These are phyloP conservation scores for Syrphus vitripennis DNA, from an alignment of 2,888 invertebrate genomes.

Conservation along the genomic window DNA sequence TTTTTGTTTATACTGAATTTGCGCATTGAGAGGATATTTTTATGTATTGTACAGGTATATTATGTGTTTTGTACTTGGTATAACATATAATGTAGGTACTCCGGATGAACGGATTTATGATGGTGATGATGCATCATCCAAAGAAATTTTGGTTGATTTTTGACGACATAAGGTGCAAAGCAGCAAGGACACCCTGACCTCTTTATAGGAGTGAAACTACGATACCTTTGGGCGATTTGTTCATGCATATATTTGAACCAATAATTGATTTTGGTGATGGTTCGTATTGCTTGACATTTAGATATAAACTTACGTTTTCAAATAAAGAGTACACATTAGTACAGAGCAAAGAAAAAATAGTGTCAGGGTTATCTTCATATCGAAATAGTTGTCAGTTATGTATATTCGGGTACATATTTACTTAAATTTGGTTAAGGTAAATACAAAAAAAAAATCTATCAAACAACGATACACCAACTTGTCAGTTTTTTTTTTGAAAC, in stretches of 20 bases:
- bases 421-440: no score
- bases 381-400: no score
- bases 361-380: no score
- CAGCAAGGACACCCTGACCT: slow-evolving; percentile 28
- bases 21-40: slow-evolving; percentile 46
- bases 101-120: not conserved
- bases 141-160: not conserved
- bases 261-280: no score
- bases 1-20: slow-evolving; percentile 22
- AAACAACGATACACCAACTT: no score
- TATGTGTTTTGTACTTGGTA: not conserved
- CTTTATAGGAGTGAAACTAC: not conserved
- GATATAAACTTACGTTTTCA: not conserved
- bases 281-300: not conserved
- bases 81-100: not conserved
- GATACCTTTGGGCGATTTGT: slow-evolving; percentile 17
- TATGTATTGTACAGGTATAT: not conserved
- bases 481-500: no score
- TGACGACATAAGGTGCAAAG: slow-evolving; percentile 17
- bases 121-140: not conserved
- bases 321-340: no score
- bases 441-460: no score
- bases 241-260: not conserved
- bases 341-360: no score
- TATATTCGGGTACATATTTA: no score